Evolutionary conservation across 2,888 invertebrate species (phyloP), one percentile per base, ranked within the genome.

Genomic region (Aelia acuminata): DNA sequence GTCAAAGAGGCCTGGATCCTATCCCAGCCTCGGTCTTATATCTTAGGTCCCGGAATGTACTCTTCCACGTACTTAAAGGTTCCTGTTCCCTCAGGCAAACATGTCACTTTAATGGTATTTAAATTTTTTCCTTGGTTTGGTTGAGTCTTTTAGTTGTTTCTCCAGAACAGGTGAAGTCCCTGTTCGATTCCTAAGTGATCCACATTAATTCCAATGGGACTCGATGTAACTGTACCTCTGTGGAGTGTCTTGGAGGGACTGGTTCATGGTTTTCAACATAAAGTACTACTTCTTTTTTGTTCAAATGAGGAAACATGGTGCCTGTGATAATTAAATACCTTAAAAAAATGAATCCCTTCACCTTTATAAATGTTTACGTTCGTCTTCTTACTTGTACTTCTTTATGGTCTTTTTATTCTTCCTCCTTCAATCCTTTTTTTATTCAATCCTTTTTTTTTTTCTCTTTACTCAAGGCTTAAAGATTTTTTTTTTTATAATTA

Each of bases 31-130:
- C 31, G 15, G 18, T 70, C 80, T 80, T 80, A n/a, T 43, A 80
- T 80, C 80, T 80, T n/a, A n/a, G 43, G 80, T 22, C 11, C 43
- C n/a, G 35, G 80, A n/a, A 80, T 47, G 10, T 80, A 47, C 35
- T 35, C 75, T 75, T 57, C 57, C 13, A 13, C 7, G 75, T 35
- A 7, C 43, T 22, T 80, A 43, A 80, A 43, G 43, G 43, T 80
- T 43, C 80, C 18, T 80, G 80, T 80, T n/a, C 80, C 20, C 43
- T 80, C n/a, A 22, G 39, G 22, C 43, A n/a, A 80, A 80, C 80
- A 80, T 47, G 43, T n/a, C 39, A 13, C 80, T 80, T 80, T 80
- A 80, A 80, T 80, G 2, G 43, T 47, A 47, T 43, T 80, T 80
- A 80, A 80, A 80, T 47, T 47, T 8, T 47, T 80, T 47, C 15